Evolutionary conservation across 2,888 invertebrate genomes (phyloP).

Genomic region (Caenorhabditis macrosperma): DNA sequence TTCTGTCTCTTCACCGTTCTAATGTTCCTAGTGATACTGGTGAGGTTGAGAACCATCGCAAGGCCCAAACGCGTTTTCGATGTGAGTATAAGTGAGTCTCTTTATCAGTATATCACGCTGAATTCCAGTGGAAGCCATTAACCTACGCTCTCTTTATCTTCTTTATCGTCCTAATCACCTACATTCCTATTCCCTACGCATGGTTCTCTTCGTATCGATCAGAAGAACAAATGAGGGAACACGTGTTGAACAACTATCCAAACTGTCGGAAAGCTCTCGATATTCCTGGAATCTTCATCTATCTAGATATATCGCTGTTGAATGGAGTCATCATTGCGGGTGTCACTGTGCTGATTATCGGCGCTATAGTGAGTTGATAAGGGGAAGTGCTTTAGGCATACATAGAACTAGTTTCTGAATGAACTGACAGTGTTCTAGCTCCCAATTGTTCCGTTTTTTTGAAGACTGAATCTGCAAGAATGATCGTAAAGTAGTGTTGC

Average conservation of each 20-base stretch:
- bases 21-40: background rate
- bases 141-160: background rate
- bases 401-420: too few species aligned
- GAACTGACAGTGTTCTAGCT: too few species aligned
- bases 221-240: background rate
- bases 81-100: background rate
- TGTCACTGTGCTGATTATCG: background rate
- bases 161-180: background rate
- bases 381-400: background rate
- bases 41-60: background rate
- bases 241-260: background rate
- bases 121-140: background rate
- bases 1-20: background rate
- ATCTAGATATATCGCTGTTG: background rate
- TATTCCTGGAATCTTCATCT: background rate
- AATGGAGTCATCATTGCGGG: background rate
- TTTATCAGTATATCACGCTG: background rate
- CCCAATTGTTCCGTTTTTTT: too few species aligned
- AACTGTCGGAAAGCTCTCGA: background rate
- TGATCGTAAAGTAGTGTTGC: too few species aligned
- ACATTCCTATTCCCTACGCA: background rate
- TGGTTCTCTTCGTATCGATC: background rate
- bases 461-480: too few species aligned
- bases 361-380: background rate
- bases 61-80: background rate